Base-by-base conservation (phyloP, 2,888 invertebrate genomes). In the Phengaris alcon region DNA sequence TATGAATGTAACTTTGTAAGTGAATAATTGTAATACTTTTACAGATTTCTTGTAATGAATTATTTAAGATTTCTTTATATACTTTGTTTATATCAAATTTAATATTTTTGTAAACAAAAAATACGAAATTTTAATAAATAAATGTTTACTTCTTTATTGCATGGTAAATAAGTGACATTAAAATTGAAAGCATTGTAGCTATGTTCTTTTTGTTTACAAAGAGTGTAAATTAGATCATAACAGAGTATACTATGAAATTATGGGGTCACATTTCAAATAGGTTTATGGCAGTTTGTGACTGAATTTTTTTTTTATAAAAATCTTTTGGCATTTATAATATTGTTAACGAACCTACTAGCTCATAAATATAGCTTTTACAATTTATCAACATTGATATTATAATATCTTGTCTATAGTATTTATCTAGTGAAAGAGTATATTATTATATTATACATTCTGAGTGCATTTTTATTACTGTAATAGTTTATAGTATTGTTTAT, bases 251-350 rank as follows among this genome's bases (percentile, higher is more conserved):
- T n/a, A 13, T n/a, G 9, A 9, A 48, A 69, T 52, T 15, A 22
- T 72, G 12, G 13, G 12, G 22, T 51, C 51, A 15, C 46, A 15
- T 70, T 57, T 54, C 3, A 35, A 15, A 22, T 9, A 55, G 57
- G 79, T 79, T 68, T 80, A 81, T 86, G 86, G 85, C 88, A 87
- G 84, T 86, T 79, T 87, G 85, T 86, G 86, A 86, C 86, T 85
- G 79, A 81, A 79, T 76, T 76, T 70, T 76, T 59, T 76, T 74
- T 74, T 64, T 70, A 68, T 76, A 64, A 52, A 73, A 59, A n/a
- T 69, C 76, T 46, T 77, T 77, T 77, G 75, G 77, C 73, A 75
- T 72, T 72, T 72, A 72, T 54, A 35, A 35, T 35, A 72, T 35
- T 72, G 35, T 13, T 54, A 8, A 15, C 4, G n/a, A 13, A 77